phyloP scores from a whole-genome alignment of 2,113 vertebrate species.

The Gracilinanus agilis region DNA sequence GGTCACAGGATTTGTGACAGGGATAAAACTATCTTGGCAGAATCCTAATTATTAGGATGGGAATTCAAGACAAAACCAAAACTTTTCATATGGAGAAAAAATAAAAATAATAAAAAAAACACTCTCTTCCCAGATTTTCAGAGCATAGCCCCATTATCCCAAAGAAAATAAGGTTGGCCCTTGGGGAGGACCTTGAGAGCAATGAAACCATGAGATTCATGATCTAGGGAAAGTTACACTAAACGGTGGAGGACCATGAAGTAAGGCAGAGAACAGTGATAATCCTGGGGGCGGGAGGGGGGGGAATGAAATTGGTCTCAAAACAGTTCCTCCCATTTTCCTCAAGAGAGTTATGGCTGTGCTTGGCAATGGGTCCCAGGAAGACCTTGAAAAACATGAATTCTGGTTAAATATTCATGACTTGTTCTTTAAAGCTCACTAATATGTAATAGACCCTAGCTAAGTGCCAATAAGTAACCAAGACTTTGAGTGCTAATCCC shows the following conservation, averaged over 20 bases:
- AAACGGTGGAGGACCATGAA: background rate
- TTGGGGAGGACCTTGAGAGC: background rate
- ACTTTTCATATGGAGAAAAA: background rate
- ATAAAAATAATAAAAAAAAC: too few relatives aligned
- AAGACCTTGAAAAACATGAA: background rate
- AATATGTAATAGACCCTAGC: background rate
- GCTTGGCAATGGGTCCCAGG: background rate
- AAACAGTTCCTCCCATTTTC: background rate
- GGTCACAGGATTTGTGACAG: background rate
- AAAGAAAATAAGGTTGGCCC: background rate
- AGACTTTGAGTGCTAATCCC: background rate
- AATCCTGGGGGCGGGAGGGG: too few relatives aligned
- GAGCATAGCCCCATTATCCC: background rate
- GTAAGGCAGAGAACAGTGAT: background rate
- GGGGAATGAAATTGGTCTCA: background rate
- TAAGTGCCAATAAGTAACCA: background rate
- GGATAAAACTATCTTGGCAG: background rate
- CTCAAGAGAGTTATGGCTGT: background rate
- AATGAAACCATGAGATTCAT: background rate
- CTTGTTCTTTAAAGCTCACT: background rate
- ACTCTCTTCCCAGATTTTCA: background rate
- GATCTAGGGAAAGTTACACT: background rate
- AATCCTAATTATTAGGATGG: background rate
- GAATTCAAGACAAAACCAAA: background rate
- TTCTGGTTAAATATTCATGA: background rate